Conservation (phyloP, 2,797 vertebrate species). For the Poecilia wingei region DNA sequence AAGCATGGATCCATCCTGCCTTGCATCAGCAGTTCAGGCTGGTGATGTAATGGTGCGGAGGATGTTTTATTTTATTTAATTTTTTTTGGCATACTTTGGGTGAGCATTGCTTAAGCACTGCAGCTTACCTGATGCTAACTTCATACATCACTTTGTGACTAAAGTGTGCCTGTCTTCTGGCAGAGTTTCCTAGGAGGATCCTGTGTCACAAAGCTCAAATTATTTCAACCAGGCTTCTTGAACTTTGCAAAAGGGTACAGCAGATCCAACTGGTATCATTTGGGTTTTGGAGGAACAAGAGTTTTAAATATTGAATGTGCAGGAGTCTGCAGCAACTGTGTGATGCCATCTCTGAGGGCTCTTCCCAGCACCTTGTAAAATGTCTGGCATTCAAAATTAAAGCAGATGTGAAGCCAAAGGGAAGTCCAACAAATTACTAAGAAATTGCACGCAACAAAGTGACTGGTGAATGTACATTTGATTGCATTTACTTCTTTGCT, state of each 20-base stretch:
- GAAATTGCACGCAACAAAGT: not conserved
- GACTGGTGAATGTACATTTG: not conserved
- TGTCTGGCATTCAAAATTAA: not conserved
- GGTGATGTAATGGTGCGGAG: not conserved
- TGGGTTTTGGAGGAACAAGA: not conserved
- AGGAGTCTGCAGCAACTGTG: not conserved
- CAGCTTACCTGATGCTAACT: not conserved
- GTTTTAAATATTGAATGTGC: not conserved
- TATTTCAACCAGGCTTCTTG: not conserved
- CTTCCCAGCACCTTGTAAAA: not conserved
- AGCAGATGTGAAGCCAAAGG: not conserved
- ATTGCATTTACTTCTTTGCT: not conserved
- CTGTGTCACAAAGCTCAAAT: not conserved
- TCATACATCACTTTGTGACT: not conserved
- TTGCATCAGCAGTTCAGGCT: not conserved
- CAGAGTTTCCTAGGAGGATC: not conserved
- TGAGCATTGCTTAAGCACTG: not conserved
- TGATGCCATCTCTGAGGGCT: not conserved
- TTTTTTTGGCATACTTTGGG: not conserved
- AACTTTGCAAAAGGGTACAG: not conserved
- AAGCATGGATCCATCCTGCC: not conserved
- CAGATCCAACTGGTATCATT: not conserved
- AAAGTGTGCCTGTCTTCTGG: not conserved
- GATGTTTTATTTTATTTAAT: not conserved
- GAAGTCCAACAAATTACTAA: not conserved